These are phyloP conservation scores for Cyclina sinensis DNA, from an alignment of 1,140 invertebrate species.

Conservation along the genomic window DNA sequence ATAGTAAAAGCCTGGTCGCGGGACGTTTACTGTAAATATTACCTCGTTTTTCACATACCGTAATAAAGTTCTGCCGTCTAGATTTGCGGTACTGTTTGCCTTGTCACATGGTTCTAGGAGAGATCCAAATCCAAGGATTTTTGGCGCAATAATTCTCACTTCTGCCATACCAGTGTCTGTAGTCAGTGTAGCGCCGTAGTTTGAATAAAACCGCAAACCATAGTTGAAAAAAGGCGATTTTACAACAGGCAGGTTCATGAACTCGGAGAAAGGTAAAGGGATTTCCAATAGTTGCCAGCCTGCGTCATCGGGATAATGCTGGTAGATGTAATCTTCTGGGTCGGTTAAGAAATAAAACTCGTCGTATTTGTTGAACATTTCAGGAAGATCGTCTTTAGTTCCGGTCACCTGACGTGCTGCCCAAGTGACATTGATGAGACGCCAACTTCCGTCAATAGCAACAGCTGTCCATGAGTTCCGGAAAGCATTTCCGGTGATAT, in stretches of 20 bases:
- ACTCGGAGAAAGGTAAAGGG: slow-evolving; percentile 87
- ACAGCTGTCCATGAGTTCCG: slow-evolving; percentile 85
- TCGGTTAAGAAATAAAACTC: slow-evolving; percentile 88
- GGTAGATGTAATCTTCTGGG: slow-evolving; percentile 88
- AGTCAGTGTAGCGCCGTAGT: slow-evolving; percentile 81
- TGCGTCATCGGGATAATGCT: slow-evolving; percentile 88
- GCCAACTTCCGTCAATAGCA: slow-evolving; percentile 83
- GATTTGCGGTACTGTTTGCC: slow-evolving; percentile 72
- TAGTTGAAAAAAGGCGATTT: slow-evolving; percentile 86
- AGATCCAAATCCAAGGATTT: slow-evolving; percentile 82
- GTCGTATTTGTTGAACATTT: slow-evolving; percentile 85
- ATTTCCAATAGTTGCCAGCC: slow-evolving; percentile 88
- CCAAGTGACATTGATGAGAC: slow-evolving; percentile 87
- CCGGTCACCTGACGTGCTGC: slow-evolving; percentile 86
- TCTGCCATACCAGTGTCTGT: slow-evolving; percentile 84
- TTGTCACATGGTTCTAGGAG: slow-evolving; percentile 81
- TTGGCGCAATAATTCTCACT: slow-evolving; percentile 80
- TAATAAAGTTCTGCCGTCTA: slow-evolving; percentile 82
- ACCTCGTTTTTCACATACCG: slow-evolving; percentile 83
- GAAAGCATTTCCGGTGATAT: slow-evolving; percentile 97
- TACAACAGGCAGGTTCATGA: slow-evolving; percentile 87
- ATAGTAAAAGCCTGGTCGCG: slow-evolving; percentile 82
- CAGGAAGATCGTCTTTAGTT: slow-evolving; percentile 80
- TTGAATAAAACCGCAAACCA: slow-evolving; percentile 81
- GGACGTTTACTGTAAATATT: slow-evolving; percentile 83